Evolutionary conservation across 2,888 invertebrate species (phyloP), one percentile per base, ranked within the genome.

Genomic region (Synanthedon vespiformis): DNA sequence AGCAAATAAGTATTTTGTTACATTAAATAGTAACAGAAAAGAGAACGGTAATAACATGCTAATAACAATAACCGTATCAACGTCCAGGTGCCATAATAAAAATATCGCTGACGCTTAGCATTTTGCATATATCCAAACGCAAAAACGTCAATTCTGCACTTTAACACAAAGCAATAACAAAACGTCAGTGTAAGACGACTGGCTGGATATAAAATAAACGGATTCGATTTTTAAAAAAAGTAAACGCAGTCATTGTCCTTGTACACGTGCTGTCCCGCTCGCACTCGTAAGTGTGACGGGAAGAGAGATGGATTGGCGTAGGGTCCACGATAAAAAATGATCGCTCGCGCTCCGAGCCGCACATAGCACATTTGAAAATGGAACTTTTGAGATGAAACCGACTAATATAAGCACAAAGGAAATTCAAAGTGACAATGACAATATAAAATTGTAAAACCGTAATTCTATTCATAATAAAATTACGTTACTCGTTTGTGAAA

Each of bases 191-290:
- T 44, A 44, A 44, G 44, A 44, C 13, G n/a, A 44, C 14, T 44
- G 34, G 44, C 13, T 44, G 44, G 14, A 5, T 44, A 22, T 22
- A n/a, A 44, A 44, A 44, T 44, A 14, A 13, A 14, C 44, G 44
- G 44, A 14, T 44, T 44, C 34, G 34, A 22, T 18, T 40, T 48
- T 40, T 40, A 18, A 41, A 51, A n/a, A 56, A 50, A 6, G 54
- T 41, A 51, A 58, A 56, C 52, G 56, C 59, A 59, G 59, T 61
- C 61, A 59, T 60, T 58, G 61, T 59, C 58, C 59, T 57, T 56
- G 50, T 52, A 44, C 51, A 51, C 55, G 51, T 49, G 58, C 53
- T 54, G 51, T 61, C 58, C 50, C 54, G 44, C 40, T 63, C 60
- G 14, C 55, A 40, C 41, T 63, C 60, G 14, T 12, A 44, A 58